Evolutionary conservation across 64 coral and sea anemone species (phyloP), one percentile per base, ranked within the genome.

Genomic region (Montipora cactus): DNA sequence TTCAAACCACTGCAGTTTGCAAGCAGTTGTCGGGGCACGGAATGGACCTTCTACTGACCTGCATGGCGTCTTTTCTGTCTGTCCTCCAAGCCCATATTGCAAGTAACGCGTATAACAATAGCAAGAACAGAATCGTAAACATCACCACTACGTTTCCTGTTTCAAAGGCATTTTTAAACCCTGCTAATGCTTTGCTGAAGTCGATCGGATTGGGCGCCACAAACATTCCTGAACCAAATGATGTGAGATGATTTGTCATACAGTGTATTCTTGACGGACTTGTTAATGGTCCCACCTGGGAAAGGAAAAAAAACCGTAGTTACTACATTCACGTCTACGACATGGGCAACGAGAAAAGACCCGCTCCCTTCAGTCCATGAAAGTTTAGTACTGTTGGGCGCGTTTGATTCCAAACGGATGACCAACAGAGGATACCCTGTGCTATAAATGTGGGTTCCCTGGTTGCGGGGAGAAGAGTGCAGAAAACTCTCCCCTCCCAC

Each of bases 141-240:
- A 96, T 28, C 4, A 96, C 95, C 13, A 89, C 86, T 19, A 96
- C 95, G 52, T 96, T 96, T 13, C 95, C 95, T 59, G 90, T 96
- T 62, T 96, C 28, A 55, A 90, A 93, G 23, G 81, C 88, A 14
- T 74, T 52, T 20, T 78, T 92, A 81, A 96, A 96, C 1, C 95
- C 95, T 23, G 78, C 73, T 25, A 96, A 74, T 6, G 81, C 95
- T 57, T 87, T 67, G 45, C 91, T 96, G 59, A 96, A 96, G 85
- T 93, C 91, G n/a, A 96, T 89, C 2, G 95, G 95, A 85, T 96
- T 96, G 13, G 95, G 90, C 44, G 95, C 95, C 51, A 93, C 91
- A 12, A 93, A 16, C 47, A 96, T 81, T 79, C 90, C 95, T 3
- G 90, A 74, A 61, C 95, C 95, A 47, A 96, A 96, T 20, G 95